Percentiles rank a stretch among this genome's conserved stretches.
Conservation (phyloP, 2,797 vertebrate genomes). For the Karalla daura region DNA sequence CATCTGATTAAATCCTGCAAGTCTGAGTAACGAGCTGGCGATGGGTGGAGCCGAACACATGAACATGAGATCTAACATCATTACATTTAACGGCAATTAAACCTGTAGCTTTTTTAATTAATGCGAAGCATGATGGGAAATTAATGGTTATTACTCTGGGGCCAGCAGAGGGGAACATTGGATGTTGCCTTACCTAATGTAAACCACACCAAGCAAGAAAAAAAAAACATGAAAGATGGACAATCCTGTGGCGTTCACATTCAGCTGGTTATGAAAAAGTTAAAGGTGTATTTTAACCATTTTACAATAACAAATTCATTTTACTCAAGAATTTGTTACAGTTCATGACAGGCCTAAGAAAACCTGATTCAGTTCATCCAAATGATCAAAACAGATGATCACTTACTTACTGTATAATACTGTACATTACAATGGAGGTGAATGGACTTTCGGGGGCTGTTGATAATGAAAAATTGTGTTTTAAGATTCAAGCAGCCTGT, state of each 20-base stretch:
- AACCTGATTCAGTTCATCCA: not conserved
- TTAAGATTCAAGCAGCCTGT: not conserved
- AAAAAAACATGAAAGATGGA: not conserved
- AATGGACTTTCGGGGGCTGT: not conserved
- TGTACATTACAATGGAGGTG: not conserved
- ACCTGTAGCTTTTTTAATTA: conserved; percentile 85
- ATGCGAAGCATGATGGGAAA: conserved; percentile 84
- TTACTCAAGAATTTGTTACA: not conserved
- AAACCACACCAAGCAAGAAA: conserved; percentile 31
- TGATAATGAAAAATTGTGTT: not conserved
- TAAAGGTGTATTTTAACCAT: conserved; percentile 10
- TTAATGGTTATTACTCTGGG: conserved; percentile 82
- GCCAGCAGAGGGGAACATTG: conserved; percentile 62
- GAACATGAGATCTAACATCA: conserved; percentile 84
- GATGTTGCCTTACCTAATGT: conserved; percentile 46
- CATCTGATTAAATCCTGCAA: conserved; percentile 82
- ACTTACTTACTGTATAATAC: too few species aligned
- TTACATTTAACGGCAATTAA: conserved; percentile 86
- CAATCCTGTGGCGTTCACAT: conserved; percentile 23
- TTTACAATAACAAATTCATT: not conserved
- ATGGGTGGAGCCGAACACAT: conserved; percentile 80
- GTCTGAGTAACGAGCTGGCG: conserved; percentile 79
- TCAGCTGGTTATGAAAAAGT: not conserved
- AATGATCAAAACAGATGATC: not conserved
- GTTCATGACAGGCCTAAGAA: not conserved